Evolutionary conservation across 2,888 invertebrate species (phyloP).

Genomic region (Bugula neritina): DNA sequence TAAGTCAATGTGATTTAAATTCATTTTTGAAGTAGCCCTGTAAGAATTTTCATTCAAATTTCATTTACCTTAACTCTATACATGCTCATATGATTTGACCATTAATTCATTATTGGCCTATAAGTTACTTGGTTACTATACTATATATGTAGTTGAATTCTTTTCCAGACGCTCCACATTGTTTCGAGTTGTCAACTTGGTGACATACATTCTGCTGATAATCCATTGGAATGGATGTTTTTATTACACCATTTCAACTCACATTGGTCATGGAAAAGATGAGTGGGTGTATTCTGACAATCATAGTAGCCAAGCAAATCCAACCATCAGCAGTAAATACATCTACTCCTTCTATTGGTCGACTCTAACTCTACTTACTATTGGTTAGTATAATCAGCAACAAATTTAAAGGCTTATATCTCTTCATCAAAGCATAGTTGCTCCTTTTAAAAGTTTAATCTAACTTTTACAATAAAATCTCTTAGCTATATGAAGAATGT

Average conservation of each 20-base stretch:
- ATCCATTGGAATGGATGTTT: slow-evolving; percentile 54
- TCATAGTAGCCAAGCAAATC: background rate
- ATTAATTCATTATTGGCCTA: no score
- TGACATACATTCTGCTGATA: slow-evolving; percentile 51
- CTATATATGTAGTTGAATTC: no score
- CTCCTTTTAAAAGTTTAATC: no score
- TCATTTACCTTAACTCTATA: no score
- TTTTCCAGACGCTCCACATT: background rate
- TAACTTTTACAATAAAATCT: no score
- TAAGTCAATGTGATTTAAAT: no score
- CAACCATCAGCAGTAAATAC: background rate
- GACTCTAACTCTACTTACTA: slow-evolving; percentile 5
- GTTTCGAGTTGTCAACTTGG: slow-evolving; percentile 45
- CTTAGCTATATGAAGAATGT: no score
- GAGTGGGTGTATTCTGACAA: slow-evolving; percentile 60
- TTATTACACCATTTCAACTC: slow-evolving; percentile 50
- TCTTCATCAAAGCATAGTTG: no score
- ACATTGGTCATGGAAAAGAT: slow-evolving; percentile 79
- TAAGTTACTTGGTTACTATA: no score
- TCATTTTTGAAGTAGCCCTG: no score
- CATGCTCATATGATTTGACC: no score
- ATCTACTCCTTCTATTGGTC: slow-evolving; percentile 26
- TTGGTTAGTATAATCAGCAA: background rate
- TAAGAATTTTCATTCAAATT: no score
- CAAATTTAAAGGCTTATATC: background rate